Evolutionary conservation across 2,888 invertebrate genomes (phyloP), one percentile per base, ranked within the genome.

Genomic region (Drosophila monieri): DNA sequence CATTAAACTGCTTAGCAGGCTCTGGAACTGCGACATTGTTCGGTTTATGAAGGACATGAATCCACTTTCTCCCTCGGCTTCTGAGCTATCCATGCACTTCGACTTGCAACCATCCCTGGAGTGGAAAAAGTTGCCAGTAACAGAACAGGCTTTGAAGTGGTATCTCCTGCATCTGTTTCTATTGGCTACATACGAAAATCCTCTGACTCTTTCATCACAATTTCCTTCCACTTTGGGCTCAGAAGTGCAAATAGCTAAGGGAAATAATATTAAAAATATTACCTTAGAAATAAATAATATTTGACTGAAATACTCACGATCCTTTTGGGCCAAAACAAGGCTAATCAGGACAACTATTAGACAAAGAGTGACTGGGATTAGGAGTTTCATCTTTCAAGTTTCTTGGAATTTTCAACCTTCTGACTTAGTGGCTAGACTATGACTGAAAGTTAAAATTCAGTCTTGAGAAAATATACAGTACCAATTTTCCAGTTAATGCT

Each of bases 311-410:
- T 32, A 54, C 44, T 30, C 30, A 54, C 53, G 21, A 30, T 54
- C 44, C 10, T 30, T 44, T 43, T 54, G 43, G 12, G 27, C 53
- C 44, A 54, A 1, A 3, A 10, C 53, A 3, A 23, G n/a, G 8
- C 10, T 1, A 8, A 30, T 8, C 1, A 54, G 8, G 14, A 32
- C 9, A 6, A n/a, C 9, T 21, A 21, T 0, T 12, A 10, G n/a
- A 23, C n/a, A 46, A 23, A 46, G 8, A 3, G 6, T 18, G 18
- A 21, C 6, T 9, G 3, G 2, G 6, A 54, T 6, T 8, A 14
- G 21, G 6, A 14, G 6, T 32, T 43, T 18, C 43, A 43, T 43
- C 4, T 43, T 21, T 4, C 0, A 18, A 15, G 43, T 12, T 21
- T 21, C 10, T 18, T 43, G 21, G 1, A 21, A 21, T 5, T 6